Conservation (phyloP, 2,888 invertebrate genomes). For the Lasioglossum marginatum region DNA sequence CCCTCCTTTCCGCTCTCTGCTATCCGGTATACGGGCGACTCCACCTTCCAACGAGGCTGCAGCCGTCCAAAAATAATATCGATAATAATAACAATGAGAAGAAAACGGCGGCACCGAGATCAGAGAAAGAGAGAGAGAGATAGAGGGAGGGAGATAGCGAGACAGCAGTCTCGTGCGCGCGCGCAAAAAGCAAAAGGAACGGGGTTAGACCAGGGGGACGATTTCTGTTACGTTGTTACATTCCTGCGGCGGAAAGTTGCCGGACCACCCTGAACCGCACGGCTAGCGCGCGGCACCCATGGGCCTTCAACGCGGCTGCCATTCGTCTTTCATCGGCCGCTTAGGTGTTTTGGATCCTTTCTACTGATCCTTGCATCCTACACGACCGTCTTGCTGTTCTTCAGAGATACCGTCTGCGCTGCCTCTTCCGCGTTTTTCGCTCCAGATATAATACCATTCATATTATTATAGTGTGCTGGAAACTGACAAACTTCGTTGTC, state of each 20-base stretch:
- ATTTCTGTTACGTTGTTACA: slow-evolving; percentile 83
- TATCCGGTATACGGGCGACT: slow-evolving; percentile 70
- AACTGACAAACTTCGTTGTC: too few species aligned
- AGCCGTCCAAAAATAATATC: slow-evolving; percentile 79
- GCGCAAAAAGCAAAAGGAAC: slow-evolving; percentile 62
- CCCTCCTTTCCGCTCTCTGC: slow-evolving; percentile 60
- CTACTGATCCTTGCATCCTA: not conserved
- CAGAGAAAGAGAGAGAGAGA: not conserved
- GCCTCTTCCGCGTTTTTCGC: not conserved
- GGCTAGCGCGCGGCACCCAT: slow-evolving; percentile 75
- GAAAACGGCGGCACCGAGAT: slow-evolving; percentile 64
- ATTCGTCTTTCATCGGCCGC: slow-evolving; percentile 69
- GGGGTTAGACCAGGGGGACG: slow-evolving; percentile 78
- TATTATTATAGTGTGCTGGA: not conserved
- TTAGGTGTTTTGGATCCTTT: slow-evolving; percentile 53
- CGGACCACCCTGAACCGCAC: slow-evolving; percentile 82
- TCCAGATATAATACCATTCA: not conserved
- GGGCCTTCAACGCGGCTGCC: slow-evolving; percentile 75
- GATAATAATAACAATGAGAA: slow-evolving; percentile 76
- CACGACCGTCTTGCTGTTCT: not conserved
- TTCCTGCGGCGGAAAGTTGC: slow-evolving; percentile 82
- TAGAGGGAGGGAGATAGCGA: not conserved
- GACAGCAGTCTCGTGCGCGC: not conserved
- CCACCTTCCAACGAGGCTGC: slow-evolving; percentile 71
- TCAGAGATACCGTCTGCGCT: not conserved